Conservation (phyloP, 2,113 vertebrate genomes). For the Ranitomeya imitator region DNA sequence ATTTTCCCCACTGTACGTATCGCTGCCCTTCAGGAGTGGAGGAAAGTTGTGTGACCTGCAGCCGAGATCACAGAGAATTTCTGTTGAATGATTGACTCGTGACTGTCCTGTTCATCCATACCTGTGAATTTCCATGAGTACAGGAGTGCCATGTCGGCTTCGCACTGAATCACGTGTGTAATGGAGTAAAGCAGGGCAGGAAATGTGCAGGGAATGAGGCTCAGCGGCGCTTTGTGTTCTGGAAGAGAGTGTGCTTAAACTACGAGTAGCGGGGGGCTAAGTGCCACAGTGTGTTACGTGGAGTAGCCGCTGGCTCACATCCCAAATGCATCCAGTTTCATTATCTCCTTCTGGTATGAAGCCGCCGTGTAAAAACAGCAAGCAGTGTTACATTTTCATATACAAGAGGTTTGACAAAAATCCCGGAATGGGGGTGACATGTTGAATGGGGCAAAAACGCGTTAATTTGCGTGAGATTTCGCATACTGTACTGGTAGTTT, state of each 20-base stretch:
- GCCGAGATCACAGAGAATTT: too few relatives aligned
- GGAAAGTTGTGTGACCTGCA: background rate
- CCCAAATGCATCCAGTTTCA: constrained; percentile 31
- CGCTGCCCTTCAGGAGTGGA: background rate
- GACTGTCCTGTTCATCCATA: background rate
- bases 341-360: constrained; percentile 25
- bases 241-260: constrained; percentile 57
- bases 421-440: background rate
- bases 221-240: constrained; percentile 17
- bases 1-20: background rate
- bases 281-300: constrained; percentile 53
- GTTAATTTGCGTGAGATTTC: background rate
- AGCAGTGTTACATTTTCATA: background rate
- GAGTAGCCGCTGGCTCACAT: constrained; percentile 55
- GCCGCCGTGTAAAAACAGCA: constrained; percentile 12
- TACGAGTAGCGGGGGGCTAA: constrained; percentile 57
- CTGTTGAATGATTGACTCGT: background rate
- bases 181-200: constrained; percentile 60
- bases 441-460: background rate
- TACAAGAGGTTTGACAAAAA: background rate
- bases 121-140: constrained; percentile 57
- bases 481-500: background rate
- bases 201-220: constrained; percentile 53
- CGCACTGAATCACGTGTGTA: constrained; percentile 57
- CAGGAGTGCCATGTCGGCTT: constrained; percentile 57